Evolutionary conservation across 2,888 invertebrate species (phyloP), one percentile per base, ranked within the genome.

Genomic region (Pocota personata): DNA sequence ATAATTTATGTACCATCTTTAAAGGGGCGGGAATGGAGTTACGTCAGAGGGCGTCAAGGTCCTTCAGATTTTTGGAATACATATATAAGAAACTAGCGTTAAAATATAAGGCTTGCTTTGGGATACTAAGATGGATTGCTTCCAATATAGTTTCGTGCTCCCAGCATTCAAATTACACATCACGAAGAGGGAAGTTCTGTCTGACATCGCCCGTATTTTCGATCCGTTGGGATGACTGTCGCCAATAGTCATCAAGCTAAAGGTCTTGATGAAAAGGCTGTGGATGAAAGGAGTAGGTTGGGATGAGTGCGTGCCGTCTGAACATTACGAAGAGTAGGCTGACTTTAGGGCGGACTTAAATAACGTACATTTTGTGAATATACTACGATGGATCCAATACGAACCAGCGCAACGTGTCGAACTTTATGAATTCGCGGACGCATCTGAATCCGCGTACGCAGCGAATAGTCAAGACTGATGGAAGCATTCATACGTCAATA

Each of bases 301-400:
- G 67, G 30, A 71, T 14, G 5, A n/a, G 12, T 19, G 16, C 1
- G 50, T 69, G 12, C 52, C 77, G 1, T 3, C 24, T n/a, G 58
- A 46, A 24, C 27, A 37, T 7, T 37, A 12, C n/a, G 10, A 62
- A 6, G 52, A 64, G 12, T 62, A 58, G 66, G 35, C 24, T 7
- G 73, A 37, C 8, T 14, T 76, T 24, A 48, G 48, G 14, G 6
- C 24, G 2, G 37, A 35, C 14, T n/a, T 8, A 76, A 50, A 12
- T 35, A n/a, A n/a, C n/a, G n/a, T n/a, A n/a, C n/a, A n/a, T n/a
- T n/a, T n/a, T n/a, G n/a, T n/a, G n/a, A n/a, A n/a, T n/a, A n/a
- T n/a, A n/a, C n/a, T 48, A 3, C 19, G 67, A 8, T 67, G 67
- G 60, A 48, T 87, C 89, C 89, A 35, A 90, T 89, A 30, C 89